Evolutionary conservation across 1,140 invertebrate species (phyloP).

Genomic region (Camponotus vicinus): DNA sequence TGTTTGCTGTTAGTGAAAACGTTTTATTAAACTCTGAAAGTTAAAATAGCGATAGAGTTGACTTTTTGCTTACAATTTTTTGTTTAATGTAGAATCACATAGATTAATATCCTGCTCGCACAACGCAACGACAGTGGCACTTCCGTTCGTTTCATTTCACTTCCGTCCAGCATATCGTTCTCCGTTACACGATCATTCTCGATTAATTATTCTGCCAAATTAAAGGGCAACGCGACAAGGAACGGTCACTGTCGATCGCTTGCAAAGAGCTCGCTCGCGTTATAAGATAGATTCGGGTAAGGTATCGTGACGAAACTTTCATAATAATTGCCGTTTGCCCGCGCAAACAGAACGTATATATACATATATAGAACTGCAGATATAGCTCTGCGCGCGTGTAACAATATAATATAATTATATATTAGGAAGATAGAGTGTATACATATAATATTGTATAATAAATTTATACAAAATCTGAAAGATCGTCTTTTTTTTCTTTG

Average conservation of each 20-base stretch:
- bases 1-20: slow-evolving; percentile 78
- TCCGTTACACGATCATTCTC: not conserved
- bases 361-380: slow-evolving; percentile 37
- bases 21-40: slow-evolving; percentile 82
- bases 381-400: slow-evolving; percentile 52
- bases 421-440: slow-evolving; percentile 59
- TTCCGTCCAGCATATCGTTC: too few species aligned
- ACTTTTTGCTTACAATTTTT: slow-evolving; percentile 59
- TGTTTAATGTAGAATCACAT: slow-evolving; percentile 80
- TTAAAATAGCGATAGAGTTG: slow-evolving; percentile 82
- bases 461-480: slow-evolving; percentile 62
- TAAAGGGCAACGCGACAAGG: not conserved
- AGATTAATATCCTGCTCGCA: slow-evolving; percentile 60
- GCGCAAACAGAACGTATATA: slow-evolving; percentile 41
- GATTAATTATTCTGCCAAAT: not conserved
- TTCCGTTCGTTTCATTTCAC: not conserved
- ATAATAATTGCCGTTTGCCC: slow-evolving; percentile 47
- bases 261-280: slow-evolving; percentile 15
- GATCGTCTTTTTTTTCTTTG: slow-evolving; percentile 23
- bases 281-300: slow-evolving; percentile 34
- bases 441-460: slow-evolving; percentile 64
- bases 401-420: slow-evolving; percentile 64
- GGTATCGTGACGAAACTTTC: slow-evolving; percentile 62
- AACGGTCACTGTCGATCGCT: slow-evolving; percentile 23
- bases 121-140: not conserved